These are phyloP conservation scores for Catagonus wagneri DNA, from an alignment of 2,113 vertebrate genomes.

Conservation along the genomic window DNA sequence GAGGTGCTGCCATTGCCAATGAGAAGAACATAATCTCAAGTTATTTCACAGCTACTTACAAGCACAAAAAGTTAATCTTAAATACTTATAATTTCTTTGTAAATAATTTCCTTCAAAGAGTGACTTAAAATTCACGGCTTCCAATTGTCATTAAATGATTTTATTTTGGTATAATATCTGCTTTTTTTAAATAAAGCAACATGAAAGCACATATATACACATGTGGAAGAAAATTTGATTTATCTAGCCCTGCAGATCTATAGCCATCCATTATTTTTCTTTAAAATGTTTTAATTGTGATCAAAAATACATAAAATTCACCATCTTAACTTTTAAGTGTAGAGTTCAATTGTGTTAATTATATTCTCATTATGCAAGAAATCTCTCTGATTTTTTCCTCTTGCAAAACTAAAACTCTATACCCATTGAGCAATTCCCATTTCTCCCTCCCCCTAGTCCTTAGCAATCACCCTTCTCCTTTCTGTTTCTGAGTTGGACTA, in stretches of 20 bases:
- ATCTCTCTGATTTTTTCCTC: neutral
- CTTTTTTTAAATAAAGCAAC: neutral
- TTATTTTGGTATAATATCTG: neutral
- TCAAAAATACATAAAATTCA: neutral
- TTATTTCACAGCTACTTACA: neutral
- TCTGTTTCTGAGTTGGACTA: neutral
- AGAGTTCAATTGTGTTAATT: neutral
- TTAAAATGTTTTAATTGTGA: neutral
- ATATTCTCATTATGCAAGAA: neutral
- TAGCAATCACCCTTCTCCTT: neutral
- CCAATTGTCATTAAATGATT: neutral
- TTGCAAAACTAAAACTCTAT: neutral
- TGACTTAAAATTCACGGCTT: constrained; percentile 4
- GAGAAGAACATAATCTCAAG: neutral
- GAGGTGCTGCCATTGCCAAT: neutral
- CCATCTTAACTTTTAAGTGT: neutral
- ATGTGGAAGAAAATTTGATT: neutral
- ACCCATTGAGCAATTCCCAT: neutral
- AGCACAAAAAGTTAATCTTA: neutral
- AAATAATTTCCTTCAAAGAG: neutral
- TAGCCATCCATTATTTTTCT: neutral
- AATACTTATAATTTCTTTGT: neutral
- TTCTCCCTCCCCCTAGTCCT: neutral
- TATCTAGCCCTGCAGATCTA: neutral
- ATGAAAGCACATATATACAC: neutral